Percentiles rank a stretch among this genome's conserved stretches.
These are phyloP conservation scores for Crotalus helleri DNA, from an alignment of 2,113 vertebrate species.

Conservation along the genomic window DNA sequence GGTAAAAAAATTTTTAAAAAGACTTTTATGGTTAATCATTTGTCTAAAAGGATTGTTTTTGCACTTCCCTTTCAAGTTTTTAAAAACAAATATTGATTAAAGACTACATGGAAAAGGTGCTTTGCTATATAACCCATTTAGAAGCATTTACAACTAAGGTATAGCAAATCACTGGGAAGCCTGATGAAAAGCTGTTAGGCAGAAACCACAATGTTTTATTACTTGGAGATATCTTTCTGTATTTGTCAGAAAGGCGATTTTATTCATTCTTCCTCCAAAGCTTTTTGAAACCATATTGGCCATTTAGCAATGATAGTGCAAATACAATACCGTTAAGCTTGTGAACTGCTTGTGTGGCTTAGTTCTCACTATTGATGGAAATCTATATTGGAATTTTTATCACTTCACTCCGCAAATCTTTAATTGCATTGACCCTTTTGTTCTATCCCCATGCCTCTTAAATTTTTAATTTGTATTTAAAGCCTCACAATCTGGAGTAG, in stretches of 20 bases:
- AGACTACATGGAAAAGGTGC: background rate
- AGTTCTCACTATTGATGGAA: background rate
- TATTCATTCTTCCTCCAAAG: background rate
- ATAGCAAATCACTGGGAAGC: slow-evolving; percentile 7
- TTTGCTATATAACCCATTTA: slow-evolving; percentile 11
- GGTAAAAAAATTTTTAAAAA: background rate
- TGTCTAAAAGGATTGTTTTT: background rate
- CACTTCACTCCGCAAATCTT: background rate
- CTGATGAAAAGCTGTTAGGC: background rate
- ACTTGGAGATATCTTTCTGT: background rate
- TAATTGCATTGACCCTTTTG: background rate
- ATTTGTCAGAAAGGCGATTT: fast-evolving
- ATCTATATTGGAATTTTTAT: background rate
- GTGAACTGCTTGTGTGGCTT: too few relatives aligned
- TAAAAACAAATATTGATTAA: slow-evolving; percentile 22
- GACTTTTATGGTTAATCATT: background rate
- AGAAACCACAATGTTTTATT: background rate
- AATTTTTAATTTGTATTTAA: background rate
- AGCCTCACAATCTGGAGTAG: background rate
- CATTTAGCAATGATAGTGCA: background rate
- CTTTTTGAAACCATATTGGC: background rate
- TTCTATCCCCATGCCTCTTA: background rate
- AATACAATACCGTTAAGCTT: background rate
- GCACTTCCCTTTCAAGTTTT: background rate
- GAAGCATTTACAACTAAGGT: background rate